These are phyloP conservation scores for Sclerurus mexicanus DNA, from an alignment of 2,113 vertebrate genomes.

Conservation along the genomic window DNA sequence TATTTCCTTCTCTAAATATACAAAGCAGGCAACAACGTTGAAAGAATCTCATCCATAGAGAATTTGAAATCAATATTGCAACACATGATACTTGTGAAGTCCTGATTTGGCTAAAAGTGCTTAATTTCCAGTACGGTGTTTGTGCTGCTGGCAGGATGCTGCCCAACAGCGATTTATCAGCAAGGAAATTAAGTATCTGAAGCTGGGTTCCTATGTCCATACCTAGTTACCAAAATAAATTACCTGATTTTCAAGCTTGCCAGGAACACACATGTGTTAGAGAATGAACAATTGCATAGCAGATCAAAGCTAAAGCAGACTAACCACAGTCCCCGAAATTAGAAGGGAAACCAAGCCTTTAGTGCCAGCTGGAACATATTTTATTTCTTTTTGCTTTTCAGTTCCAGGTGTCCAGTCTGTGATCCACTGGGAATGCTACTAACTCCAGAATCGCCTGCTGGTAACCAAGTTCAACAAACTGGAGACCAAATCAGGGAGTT, in stretches of 20 bases:
- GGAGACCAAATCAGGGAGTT: neutral
- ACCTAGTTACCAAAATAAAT: constrained; percentile 29
- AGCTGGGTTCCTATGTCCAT: neutral
- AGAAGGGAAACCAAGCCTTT: neutral
- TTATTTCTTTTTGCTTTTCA: neutral
- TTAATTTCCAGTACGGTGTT: neutral
- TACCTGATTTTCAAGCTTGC: constrained; percentile 33
- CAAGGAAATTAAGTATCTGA: neutral
- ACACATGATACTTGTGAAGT: neutral
- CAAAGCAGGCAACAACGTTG: neutral
- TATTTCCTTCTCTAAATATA: neutral
- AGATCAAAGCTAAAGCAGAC: neutral
- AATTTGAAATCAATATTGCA: constrained; percentile 11
- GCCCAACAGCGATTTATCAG: neutral
- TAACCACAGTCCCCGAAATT: neutral
- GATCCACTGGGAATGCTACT: neutral
- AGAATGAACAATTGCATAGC: neutral
- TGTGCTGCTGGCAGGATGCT: neutral
- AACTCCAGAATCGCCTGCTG: neutral
- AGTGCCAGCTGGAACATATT: neutral
- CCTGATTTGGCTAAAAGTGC: constrained; percentile 9
- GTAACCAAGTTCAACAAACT: neutral
- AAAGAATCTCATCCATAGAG: neutral
- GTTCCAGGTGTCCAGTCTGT: neutral
- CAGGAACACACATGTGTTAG: neutral